A percentile compares a stretch with the other conserved stretches of the same genome.
Conservation (phyloP, 2,888 invertebrate species). For the Amiota communis region DNA sequence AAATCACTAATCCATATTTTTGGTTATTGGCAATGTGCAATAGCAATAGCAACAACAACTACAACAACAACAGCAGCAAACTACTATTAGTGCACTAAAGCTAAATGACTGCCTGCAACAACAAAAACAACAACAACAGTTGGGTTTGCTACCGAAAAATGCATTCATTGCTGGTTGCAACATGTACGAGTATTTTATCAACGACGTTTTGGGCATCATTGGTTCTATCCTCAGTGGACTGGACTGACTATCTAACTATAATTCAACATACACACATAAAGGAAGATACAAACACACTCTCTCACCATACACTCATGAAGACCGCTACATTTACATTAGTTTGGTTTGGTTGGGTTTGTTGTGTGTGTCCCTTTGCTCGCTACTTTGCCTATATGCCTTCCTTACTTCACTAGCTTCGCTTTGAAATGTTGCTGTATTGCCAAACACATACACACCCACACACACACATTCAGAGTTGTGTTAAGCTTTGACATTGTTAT, state of each 20-base stretch:
- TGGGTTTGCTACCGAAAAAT: not conserved
- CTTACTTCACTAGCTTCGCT: not conserved
- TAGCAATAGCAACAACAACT: not conserved
- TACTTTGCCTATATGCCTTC: not conserved
- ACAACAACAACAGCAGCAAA: not conserved
- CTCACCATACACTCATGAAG: too few species aligned
- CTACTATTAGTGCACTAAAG: not conserved
- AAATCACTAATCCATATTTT: conserved; percentile 30
- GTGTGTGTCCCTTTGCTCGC: not conserved
- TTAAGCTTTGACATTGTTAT: not conserved
- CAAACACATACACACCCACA: not conserved
- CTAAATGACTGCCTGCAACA: conserved; percentile 14
- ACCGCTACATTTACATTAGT: conserved; percentile 22
- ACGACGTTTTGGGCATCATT: conserved; percentile 5
- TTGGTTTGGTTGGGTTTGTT: not conserved
- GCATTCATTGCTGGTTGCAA: conserved; percentile 2
- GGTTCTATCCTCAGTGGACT: not conserved
- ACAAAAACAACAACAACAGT: not conserved
- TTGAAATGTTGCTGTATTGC: too few species aligned
- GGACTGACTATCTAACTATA: conserved; percentile 6
- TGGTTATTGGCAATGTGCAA: conserved; percentile 21
- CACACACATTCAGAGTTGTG: conserved; percentile 14
- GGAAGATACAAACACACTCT: not conserved
- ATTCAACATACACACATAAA: conserved; percentile 4
- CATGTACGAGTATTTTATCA: conserved; percentile 19